These are phyloP conservation scores for Ormyrus labotus DNA, from an alignment of 2,888 invertebrate species.

Conservation along the genomic window DNA sequence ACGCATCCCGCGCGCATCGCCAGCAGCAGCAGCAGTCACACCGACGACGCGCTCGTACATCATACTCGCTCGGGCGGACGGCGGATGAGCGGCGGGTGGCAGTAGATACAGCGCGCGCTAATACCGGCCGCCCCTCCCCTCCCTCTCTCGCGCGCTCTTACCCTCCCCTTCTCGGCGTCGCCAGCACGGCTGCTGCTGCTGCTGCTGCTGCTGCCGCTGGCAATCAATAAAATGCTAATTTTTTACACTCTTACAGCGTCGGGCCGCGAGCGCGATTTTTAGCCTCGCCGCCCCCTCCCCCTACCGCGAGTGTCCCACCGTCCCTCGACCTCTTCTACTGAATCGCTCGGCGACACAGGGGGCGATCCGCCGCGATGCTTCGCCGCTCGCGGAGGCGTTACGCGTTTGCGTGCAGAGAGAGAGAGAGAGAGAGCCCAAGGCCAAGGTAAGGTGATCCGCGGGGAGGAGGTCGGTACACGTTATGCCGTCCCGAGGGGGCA, in stretches of 20 bases:
- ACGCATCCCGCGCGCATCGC: background rate
- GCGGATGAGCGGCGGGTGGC: background rate
- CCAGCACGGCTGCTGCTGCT: background rate
- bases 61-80: background rate
- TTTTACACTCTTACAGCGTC: conserved; percentile 69
- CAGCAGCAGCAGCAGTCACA: background rate
- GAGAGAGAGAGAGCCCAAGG: conserved; percentile 9
- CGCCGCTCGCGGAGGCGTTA: too few species aligned
- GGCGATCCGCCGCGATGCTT: too few species aligned
- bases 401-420: too few species aligned
- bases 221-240: conserved; percentile 76
- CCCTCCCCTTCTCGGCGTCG: background rate
- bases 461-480: background rate
- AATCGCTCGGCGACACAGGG: too few species aligned
- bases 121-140: conserved; percentile 1
- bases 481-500: too few species aligned
- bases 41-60: background rate
- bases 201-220: conserved; percentile 54
- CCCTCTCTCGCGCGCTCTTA: background rate
- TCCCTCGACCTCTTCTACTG: background rate
- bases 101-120: conserved; percentile 24
- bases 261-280: background rate
- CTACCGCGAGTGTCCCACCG: too few species aligned
- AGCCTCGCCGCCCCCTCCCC: too few species aligned
- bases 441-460: conserved; percentile 24